Evolutionary conservation across 2,113 vertebrate species (phyloP).

Genomic region (Pseudorectes ferrugineus): DNA sequence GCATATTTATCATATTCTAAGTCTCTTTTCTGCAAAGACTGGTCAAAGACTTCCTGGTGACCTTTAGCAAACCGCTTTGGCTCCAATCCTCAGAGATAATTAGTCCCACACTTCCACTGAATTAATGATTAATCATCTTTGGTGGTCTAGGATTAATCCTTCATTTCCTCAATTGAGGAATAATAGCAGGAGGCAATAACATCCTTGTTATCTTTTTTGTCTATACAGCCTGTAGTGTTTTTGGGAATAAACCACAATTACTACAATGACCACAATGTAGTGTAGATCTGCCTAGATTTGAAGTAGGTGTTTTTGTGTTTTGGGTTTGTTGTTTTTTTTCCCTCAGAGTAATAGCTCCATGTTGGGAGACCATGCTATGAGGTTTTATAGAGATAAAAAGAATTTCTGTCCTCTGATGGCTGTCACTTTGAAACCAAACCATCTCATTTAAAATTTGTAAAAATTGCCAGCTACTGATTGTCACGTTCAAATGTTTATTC

Average conservation of each 20-base stretch:
- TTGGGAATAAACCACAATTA: background rate
- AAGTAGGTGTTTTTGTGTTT: background rate
- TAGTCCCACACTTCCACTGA: background rate
- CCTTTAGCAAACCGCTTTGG: background rate
- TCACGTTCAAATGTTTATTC: background rate
- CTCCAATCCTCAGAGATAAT: background rate
- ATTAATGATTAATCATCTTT: background rate
- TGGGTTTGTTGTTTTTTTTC: fast-evolving
- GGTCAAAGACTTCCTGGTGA: background rate
- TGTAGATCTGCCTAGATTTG: background rate
- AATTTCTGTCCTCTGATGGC: background rate
- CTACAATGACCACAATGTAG: background rate
- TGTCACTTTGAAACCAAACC: background rate
- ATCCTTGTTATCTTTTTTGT: background rate
- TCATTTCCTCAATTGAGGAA: conserved; percentile 21
- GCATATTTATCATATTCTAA: background rate
- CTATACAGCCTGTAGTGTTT: background rate
- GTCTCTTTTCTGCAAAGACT: background rate
- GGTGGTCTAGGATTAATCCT: conserved; percentile 3
- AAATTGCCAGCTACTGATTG: background rate
- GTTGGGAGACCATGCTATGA: background rate
- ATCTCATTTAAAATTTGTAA: background rate
- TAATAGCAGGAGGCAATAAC: background rate
- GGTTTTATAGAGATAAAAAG: background rate
- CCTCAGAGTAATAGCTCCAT: background rate